phyloP scores from a whole-genome alignment of 2,113 vertebrate genomes.

The Camelus bactrianus region DNA sequence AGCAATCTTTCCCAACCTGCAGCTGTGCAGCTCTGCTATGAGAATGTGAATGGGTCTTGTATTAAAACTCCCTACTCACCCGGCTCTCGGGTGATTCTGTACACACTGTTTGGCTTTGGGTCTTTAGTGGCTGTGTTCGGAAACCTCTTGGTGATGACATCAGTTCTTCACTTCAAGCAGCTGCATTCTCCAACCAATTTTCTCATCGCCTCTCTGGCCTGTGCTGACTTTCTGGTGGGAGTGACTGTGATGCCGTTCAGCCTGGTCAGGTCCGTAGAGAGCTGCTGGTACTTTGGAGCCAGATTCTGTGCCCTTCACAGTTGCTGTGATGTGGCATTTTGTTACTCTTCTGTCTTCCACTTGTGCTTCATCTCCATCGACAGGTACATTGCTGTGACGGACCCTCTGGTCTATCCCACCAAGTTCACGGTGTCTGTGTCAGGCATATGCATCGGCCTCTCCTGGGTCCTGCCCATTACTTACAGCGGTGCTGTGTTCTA shows the following conservation, averaged over 20 bases:
- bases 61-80: neutral
- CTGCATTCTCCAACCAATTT: constrained; percentile 88
- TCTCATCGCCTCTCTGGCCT: constrained; percentile 88
- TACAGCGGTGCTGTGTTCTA: constrained; percentile 39
- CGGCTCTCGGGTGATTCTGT: neutral
- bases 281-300: constrained; percentile 87
- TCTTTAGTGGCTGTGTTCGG: constrained; percentile 46
- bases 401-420: constrained; percentile 54
- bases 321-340: constrained; percentile 14
- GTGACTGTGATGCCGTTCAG: constrained; percentile 89
- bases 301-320: constrained; percentile 70
- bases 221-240: constrained; percentile 86
- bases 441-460: neutral
- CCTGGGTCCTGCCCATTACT: neutral
- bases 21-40: constrained; percentile 16
- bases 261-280: constrained; percentile 88
- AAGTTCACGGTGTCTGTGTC: constrained; percentile 7
- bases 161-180: constrained; percentile 83
- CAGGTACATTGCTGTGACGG: constrained; percentile 58
- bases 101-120: neutral
- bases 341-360: constrained; percentile 61
- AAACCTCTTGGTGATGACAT: constrained; percentile 62
- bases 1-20: neutral
- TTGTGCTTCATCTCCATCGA: constrained; percentile 56
- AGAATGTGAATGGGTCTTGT: constrained; percentile 58